phyloP scores from a whole-genome alignment of 2,888 invertebrate species.

The Thyatira batis region DNA sequence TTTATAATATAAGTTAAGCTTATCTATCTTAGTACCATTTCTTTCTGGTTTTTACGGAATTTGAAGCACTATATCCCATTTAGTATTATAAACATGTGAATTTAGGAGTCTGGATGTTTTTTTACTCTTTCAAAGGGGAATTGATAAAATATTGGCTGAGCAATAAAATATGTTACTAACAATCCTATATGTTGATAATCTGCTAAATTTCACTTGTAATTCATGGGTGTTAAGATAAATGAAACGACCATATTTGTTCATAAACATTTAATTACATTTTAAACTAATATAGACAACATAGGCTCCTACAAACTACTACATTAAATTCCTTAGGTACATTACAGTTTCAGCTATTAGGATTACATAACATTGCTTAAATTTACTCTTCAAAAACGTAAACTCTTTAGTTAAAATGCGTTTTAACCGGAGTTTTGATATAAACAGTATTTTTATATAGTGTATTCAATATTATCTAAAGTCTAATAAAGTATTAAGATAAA shows the following conservation, averaged over 20 bases:
- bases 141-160: too few relatives aligned
- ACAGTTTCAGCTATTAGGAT: conserved; percentile 35
- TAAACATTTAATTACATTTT: conserved; percentile 58
- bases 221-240: conserved; percentile 9
- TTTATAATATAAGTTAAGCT: too few relatives aligned
- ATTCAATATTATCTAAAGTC: conserved; percentile 9
- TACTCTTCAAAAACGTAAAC: neutral
- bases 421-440: conserved; percentile 65
- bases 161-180: too few relatives aligned
- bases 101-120: too few relatives aligned
- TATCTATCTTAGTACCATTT: too few relatives aligned
- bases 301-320: conserved; percentile 50
- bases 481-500: neutral
- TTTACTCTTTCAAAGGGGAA: too few relatives aligned
- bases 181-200: too few relatives aligned
- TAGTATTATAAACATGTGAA: too few relatives aligned
- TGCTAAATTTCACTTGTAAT: too few relatives aligned
- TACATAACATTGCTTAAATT: neutral
- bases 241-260: conserved; percentile 20
- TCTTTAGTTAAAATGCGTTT: neutral
- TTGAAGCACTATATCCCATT: too few relatives aligned
- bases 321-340: conserved; percentile 65
- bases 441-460: conserved; percentile 34
- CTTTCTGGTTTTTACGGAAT: too few relatives aligned
- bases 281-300: conserved; percentile 49